Conservation (phyloP, 2,113 vertebrate species). For the Peromyscus californicus region DNA sequence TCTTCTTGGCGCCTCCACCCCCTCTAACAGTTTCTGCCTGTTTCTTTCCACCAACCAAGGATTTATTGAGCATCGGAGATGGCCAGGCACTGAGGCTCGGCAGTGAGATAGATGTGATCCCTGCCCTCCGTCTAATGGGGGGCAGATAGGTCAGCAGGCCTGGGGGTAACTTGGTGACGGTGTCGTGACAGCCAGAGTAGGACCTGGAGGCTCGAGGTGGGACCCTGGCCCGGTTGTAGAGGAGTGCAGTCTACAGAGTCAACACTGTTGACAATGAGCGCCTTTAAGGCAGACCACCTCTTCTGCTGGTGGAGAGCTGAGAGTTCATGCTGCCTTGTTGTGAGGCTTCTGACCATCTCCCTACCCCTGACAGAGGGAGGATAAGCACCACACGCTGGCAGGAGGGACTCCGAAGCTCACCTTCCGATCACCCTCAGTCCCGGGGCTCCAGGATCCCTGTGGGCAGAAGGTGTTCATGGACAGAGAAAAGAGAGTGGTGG, state of each 20-base stretch:
- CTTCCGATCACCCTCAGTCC: too few species aligned
- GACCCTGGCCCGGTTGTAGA: neutral
- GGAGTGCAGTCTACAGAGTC: neutral
- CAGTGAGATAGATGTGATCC: neutral
- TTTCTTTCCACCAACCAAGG: neutral
- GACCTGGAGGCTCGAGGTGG: neutral
- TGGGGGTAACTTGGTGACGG: neutral
- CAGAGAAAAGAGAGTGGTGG: neutral
- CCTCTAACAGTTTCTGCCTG: conserved; percentile 12
- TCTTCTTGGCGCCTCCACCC: neutral
- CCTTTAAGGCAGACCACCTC: neutral
- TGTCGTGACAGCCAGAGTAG: neutral
- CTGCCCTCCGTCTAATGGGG: neutral
- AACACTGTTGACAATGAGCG: neutral
- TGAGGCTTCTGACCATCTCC: neutral
- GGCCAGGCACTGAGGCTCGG: neutral
- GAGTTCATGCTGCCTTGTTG: accelerated
- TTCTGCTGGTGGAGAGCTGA: neutral
- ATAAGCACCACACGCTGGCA: neutral
- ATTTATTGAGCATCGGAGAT: neutral
- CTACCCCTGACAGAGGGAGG: neutral
- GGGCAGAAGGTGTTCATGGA: neutral
- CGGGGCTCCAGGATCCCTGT: neutral
- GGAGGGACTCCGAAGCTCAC: neutral
- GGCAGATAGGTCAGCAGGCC: neutral